Conservation (phyloP, 2,888 invertebrate species). For the Thera obeliscata region DNA sequence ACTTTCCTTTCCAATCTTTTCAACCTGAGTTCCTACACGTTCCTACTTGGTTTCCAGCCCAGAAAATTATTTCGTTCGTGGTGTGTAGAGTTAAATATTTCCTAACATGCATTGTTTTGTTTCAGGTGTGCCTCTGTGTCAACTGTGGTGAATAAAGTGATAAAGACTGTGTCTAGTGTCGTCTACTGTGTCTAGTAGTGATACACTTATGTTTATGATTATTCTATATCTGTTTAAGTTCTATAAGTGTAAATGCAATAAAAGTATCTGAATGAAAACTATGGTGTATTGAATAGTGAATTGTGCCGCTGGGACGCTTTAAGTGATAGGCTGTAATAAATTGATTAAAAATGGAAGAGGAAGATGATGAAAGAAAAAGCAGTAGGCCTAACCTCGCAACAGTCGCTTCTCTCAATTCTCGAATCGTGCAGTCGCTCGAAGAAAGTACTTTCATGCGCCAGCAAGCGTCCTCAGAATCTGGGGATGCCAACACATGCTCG, state of each 20-base stretch:
- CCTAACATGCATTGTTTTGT: conserved; percentile 57
- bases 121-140: conserved; percentile 68
- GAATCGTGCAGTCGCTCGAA: conserved; percentile 72
- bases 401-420: conserved; percentile 67
- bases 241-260: conserved; percentile 65
- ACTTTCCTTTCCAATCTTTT: conserved; percentile 36
- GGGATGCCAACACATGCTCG: conserved; percentile 80
- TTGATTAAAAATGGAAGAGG: conserved; percentile 73
- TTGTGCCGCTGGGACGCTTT: conserved; percentile 56
- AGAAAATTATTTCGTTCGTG: conserved; percentile 13
- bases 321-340: conserved; percentile 51
- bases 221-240: conserved; percentile 65
- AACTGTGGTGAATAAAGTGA: conserved; percentile 78
- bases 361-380: conserved; percentile 73
- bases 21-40: conserved; percentile 19
- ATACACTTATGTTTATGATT: conserved; percentile 69
- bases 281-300: conserved; percentile 73
- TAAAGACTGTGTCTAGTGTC: conserved; percentile 84
- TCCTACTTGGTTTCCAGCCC: conserved; percentile 4
- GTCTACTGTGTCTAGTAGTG: too few species aligned
- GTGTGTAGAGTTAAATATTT: background rate
- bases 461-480: conserved; percentile 84
- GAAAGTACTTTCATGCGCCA: conserved; percentile 63
- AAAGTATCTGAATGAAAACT: conserved; percentile 62
- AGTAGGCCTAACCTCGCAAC: conserved; percentile 70